A percentile compares a stretch with the other conserved stretches of the same genome.
These are phyloP conservation scores for Dendronephthya gigantea DNA, from an alignment of 64 coral and sea anemone genomes.

Conservation along the genomic window DNA sequence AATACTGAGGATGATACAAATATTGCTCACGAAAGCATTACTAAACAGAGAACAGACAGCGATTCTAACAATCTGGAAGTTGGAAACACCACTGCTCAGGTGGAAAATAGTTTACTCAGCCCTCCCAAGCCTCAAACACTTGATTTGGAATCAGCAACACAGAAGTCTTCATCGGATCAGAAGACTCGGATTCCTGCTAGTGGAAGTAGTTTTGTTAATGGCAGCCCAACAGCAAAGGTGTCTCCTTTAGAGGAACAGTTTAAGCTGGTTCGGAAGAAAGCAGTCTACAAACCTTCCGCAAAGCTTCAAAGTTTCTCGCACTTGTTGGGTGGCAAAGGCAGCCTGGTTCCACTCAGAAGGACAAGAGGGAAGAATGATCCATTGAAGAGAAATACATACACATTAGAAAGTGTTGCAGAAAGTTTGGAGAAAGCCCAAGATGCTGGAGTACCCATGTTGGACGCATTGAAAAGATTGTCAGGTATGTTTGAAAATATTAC, in stretches of 20 bases:
- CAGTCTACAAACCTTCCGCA: background rate
- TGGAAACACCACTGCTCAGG: background rate
- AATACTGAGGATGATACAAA: background rate
- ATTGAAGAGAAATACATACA: conserved; percentile 14
- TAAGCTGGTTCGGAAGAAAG: background rate
- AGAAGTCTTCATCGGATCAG: background rate
- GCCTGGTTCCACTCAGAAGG: background rate
- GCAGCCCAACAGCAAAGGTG: background rate
- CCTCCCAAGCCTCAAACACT: background rate
- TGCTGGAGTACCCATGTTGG: background rate
- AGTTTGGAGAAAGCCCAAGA: conserved; percentile 16
- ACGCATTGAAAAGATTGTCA: conserved; percentile 8
- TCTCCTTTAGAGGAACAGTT: background rate
- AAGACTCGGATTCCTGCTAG: background rate
- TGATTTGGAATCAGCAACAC: background rate
- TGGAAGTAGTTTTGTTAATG: background rate
- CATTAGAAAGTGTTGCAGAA: conserved; percentile 9
- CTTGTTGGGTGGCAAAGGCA: background rate
- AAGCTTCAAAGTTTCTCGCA: conserved; percentile 14
- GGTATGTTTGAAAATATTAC: background rate
- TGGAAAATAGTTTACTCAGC: background rate
- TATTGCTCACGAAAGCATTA: background rate
- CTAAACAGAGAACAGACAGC: background rate
- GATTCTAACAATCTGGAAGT: background rate
- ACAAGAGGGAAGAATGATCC: background rate